phyloP scores from a whole-genome alignment of 2,113 vertebrate species.

The Pyxicephalus adspersus region DNA sequence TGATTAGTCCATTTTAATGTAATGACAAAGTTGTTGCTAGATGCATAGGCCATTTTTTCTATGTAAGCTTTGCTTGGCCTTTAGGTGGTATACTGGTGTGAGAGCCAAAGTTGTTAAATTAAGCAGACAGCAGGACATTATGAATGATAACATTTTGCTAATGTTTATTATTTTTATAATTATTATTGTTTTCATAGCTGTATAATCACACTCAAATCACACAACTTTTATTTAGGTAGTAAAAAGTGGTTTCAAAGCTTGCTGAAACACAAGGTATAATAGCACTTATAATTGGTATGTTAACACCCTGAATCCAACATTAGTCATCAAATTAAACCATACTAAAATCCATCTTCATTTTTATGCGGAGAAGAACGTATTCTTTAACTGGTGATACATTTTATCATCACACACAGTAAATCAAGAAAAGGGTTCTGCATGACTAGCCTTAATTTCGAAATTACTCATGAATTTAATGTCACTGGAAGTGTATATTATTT shows the following conservation, averaged over 20 bases:
- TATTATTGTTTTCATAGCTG: not conserved
- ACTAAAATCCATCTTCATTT: conserved; percentile 17
- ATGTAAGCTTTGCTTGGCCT: too few relatives aligned
- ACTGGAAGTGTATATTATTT: conserved; percentile 21
- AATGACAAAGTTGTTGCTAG: too few relatives aligned
- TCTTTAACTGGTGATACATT: conserved; percentile 20
- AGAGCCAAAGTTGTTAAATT: too few relatives aligned
- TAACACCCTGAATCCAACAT: not conserved
- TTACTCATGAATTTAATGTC: conserved; percentile 47
- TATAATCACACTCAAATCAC: too few relatives aligned
- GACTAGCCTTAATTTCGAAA: conserved; percentile 40
- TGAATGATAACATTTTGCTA: too few relatives aligned
- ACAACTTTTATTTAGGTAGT: not conserved
- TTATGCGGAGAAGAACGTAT: not conserved
- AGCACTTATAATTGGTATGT: not conserved
- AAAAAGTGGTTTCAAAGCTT: not conserved
- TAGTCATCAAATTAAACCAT: conserved; percentile 10
- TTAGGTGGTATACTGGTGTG: too few relatives aligned
- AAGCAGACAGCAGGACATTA: too few relatives aligned
- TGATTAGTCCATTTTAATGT: too few relatives aligned
- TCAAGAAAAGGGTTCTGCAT: conserved; percentile 37
- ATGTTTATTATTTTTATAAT: not conserved
- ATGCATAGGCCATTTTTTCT: too few relatives aligned
- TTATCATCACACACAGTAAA: conserved; percentile 34
- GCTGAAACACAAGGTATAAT: not conserved